Conservation (phyloP, 2,888 invertebrate species). For the Nomada goodeniana region DNA sequence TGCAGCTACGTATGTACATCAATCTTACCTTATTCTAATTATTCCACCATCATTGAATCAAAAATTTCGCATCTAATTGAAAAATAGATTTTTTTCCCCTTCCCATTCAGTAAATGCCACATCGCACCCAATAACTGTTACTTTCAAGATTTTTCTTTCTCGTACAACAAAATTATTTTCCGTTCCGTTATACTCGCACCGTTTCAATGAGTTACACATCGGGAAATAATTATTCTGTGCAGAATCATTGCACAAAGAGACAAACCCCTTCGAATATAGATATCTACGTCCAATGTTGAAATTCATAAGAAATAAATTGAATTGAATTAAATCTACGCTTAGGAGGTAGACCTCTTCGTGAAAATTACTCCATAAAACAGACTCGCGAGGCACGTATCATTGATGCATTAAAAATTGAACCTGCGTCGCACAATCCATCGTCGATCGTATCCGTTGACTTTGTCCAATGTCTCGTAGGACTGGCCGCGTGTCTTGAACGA, state of each 20-base stretch:
- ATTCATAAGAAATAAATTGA: neutral
- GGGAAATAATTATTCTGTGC: too few species aligned
- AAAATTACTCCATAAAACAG: slow-evolving; percentile 7
- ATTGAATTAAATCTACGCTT: neutral
- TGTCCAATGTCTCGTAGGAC: slow-evolving; percentile 34
- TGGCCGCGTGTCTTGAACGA: slow-evolving; percentile 22
- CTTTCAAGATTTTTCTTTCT: too few species aligned
- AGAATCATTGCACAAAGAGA: neutral
- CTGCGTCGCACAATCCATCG: slow-evolving; percentile 70
- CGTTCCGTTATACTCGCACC: too few species aligned
- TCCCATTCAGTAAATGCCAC: too few species aligned
- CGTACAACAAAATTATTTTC: too few species aligned
- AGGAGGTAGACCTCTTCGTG: neutral
- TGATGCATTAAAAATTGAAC: slow-evolving; percentile 44
- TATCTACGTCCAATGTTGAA: neutral
- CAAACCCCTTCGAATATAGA: slow-evolving; percentile 1
- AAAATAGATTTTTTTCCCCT: too few species aligned
- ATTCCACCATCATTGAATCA: too few species aligned
- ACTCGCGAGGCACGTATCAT: neutral
- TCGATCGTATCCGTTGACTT: slow-evolving; percentile 46
- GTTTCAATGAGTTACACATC: too few species aligned
- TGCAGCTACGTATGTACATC: too few species aligned
- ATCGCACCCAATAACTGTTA: too few species aligned
- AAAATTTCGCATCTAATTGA: too few species aligned
- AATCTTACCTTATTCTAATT: too few species aligned